Conservation (phyloP, 2,888 invertebrate genomes). For the Anarsia innoxiella region DNA sequence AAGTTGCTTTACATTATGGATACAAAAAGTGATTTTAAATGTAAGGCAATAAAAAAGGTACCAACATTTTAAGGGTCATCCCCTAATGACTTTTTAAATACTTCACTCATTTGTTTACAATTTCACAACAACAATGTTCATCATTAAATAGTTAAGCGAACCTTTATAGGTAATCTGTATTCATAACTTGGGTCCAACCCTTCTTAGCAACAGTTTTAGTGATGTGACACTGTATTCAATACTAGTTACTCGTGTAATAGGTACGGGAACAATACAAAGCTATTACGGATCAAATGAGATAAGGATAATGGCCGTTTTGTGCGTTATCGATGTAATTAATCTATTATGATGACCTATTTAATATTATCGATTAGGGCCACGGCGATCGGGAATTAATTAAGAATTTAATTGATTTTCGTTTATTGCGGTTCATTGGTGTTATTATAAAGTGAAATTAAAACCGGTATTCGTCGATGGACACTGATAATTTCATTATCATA, state of each 20-base stretch:
- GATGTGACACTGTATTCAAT: not conserved
- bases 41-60: too few species aligned
- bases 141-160: not conserved
- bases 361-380: too few species aligned
- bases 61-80: conserved; percentile 3
- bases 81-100: conserved; percentile 5
- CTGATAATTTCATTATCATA: too few species aligned
- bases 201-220: not conserved
- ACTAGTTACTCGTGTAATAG: not conserved
- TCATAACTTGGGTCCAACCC: not conserved
- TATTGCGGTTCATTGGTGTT: too few species aligned
- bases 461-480: too few species aligned
- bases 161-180: not conserved
- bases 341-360: not conserved
- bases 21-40: too few species aligned
- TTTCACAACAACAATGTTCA: too few species aligned
- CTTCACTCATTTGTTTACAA: not conserved
- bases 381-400: too few species aligned
- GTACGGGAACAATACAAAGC: too few species aligned
- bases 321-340: conserved; percentile 6
- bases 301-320: conserved; percentile 1
- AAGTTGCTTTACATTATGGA: too few species aligned
- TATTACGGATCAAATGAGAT: not conserved
- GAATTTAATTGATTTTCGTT: too few species aligned
- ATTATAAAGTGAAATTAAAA: too few species aligned